A percentile compares a stretch with the other conserved stretches of the same genome.
These are phyloP conservation scores for Gonatopus flavifemur DNA, from an alignment of 1,140 invertebrate genomes.

Conservation along the genomic window DNA sequence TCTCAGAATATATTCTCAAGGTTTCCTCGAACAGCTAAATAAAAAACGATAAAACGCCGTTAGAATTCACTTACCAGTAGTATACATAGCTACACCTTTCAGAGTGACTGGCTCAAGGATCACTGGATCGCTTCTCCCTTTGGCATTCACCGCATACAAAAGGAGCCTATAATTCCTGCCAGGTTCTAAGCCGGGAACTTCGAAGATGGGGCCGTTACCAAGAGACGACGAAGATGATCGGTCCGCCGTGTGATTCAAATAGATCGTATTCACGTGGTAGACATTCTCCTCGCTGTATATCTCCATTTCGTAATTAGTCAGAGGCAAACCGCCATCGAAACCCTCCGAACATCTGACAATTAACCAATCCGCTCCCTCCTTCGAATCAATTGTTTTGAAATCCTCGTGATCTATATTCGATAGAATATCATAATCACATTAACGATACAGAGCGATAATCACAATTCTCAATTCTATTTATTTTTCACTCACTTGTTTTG, in stretches of 20 bases:
- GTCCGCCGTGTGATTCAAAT: constrained; percentile 37
- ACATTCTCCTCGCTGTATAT: constrained; percentile 58
- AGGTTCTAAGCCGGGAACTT: constrained; percentile 73
- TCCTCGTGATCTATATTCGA: constrained; percentile 49
- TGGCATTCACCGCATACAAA: constrained; percentile 80
- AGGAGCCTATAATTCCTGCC: constrained; percentile 74
- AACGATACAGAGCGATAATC: not conserved
- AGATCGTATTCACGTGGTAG: constrained; percentile 43
- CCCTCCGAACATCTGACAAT: constrained; percentile 80
- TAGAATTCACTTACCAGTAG: constrained; percentile 39
- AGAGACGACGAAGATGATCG: constrained; percentile 15
- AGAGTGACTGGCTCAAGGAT: constrained; percentile 79
- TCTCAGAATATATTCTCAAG: too few relatives aligned
- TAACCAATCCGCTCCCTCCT: constrained; percentile 66
- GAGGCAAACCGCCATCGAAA: constrained; percentile 81
- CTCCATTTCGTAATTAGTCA: constrained; percentile 82
- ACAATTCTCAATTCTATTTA: not conserved
- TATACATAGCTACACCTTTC: constrained; percentile 71
- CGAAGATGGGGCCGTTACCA: constrained; percentile 67
- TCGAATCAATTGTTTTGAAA: constrained; percentile 78
- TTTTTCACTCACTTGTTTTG: constrained; percentile 39
- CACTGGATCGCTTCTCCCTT: constrained; percentile 78
- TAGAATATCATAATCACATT: not conserved
- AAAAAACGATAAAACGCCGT: too few relatives aligned
- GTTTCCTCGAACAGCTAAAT: too few relatives aligned